Evolutionary conservation across 2,113 vertebrate species (phyloP), one percentile per base, ranked within the genome.

Genomic region (Cyanoderma ruficeps): DNA sequence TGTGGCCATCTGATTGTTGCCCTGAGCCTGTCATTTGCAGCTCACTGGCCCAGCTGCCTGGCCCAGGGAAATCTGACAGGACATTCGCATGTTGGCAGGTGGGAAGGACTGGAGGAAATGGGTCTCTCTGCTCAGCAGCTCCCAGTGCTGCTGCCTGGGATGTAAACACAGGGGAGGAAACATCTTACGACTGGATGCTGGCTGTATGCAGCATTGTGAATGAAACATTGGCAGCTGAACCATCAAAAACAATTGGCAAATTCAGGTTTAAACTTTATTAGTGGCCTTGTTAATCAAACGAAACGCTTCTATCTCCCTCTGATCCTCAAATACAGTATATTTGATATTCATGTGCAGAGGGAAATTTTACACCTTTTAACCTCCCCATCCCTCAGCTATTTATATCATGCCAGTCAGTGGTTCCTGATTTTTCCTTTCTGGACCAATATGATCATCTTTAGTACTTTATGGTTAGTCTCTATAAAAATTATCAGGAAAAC

Each of bases 1-100:
- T 25, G 72, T 1, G 15, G 27, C 37, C 46, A 6, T 30, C 63
- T 1, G 1, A 28, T 22, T 75, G 46, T 53, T 1, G 2, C n/a
- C 55, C 28, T 0, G 0, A 65, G 28, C 25, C 56, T 3, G 1
- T 55, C 76, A 31, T 37, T 18, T 5, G 44, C 1, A 1, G 50
- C 56, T 72, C 6, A 0, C 27, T 60, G 77, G 57, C 39, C 49
- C 49, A 0, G 1, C 23, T 4, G 0, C 53, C 80, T 0, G 5
- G 28, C 41, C 46, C 41, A 12, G 63, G 64, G 68, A 83, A 80
- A 50, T 6, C 20, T 8, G 77, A 27, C 0, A 4, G 78, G 53
- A 72, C 11, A 31, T 70, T 60, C 56, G 37, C 52, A 44, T 46
- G 70, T 7, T 2, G 2, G 42, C 83, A 61, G 30, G 14, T 28